Percentiles rank a stretch among this genome's conserved stretches.
phyloP scores from a whole-genome alignment of 2,113 vertebrate genomes.

The Pseudorasbora parva region DNA sequence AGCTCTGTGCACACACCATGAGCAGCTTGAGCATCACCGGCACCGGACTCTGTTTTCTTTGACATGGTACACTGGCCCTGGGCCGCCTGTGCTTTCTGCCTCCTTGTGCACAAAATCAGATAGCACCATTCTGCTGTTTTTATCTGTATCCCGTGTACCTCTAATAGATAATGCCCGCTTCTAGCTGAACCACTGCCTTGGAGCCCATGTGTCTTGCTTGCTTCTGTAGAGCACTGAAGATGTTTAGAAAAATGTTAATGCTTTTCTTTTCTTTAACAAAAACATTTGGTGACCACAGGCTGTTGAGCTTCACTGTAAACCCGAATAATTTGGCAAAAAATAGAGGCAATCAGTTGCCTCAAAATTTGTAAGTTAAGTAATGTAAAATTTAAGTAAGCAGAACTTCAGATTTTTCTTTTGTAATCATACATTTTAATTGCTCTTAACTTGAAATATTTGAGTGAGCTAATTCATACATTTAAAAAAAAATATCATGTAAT shows the following conservation, averaged over 20 bases:
- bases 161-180: neutral
- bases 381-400: no score
- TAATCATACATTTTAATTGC: no score
- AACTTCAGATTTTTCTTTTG: no score
- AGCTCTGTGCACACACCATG: constrained; percentile 24
- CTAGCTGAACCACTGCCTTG: neutral
- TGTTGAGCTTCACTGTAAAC: no score
- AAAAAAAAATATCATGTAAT: no score
- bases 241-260: constrained; percentile 11
- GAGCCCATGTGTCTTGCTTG: neutral
- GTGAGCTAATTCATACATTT: no score
- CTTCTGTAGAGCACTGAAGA: neutral
- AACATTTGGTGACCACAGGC: neutral
- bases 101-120: constrained; percentile 52
- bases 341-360: no score
- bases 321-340: no score
- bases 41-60: constrained; percentile 54
- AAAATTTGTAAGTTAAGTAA: no score
- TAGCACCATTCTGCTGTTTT: constrained; percentile 24
- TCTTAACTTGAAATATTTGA: no score
- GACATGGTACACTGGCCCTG: constrained; percentile 56
- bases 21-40: constrained; percentile 44
- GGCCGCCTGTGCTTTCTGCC: constrained; percentile 42
- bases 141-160: neutral
- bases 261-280: neutral